phyloP scores from a whole-genome alignment of 2,113 vertebrate genomes.

The Dasyornis broadbenti region DNA sequence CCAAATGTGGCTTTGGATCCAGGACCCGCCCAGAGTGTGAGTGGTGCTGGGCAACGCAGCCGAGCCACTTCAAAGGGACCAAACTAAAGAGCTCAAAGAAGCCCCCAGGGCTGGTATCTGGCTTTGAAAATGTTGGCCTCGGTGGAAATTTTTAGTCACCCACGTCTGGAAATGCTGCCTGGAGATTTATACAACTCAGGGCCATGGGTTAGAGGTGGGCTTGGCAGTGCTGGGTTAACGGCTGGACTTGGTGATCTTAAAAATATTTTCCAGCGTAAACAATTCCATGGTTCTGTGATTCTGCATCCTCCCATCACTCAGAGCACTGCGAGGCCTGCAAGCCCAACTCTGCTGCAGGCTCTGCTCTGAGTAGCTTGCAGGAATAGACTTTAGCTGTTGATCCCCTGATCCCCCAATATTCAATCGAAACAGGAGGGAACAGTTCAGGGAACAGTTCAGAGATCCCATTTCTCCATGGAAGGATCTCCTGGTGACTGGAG shows the following conservation, averaged over 20 bases:
- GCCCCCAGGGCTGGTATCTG: too few species aligned
- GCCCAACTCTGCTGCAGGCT: not conserved
- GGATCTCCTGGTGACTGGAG: not conserved
- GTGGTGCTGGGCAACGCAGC: not conserved
- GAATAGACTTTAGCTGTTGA: fast-evolving
- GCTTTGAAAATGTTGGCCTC: not conserved
- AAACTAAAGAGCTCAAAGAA: not conserved
- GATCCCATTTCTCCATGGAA: not conserved
- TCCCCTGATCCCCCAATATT: fast-evolving
- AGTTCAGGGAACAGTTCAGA: not conserved
- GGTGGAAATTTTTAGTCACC: not conserved
- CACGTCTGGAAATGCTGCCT: not conserved
- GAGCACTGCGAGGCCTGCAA: not conserved
- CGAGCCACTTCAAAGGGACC: not conserved
- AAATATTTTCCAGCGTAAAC: not conserved
- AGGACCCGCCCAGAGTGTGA: not conserved
- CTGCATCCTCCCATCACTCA: not conserved
- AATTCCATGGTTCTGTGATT: not conserved
- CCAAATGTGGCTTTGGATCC: not conserved
- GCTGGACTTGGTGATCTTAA: not conserved
- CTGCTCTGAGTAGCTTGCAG: not conserved
- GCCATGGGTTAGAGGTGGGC: fast-evolving
- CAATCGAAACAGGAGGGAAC: not conserved
- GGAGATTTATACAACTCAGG: not conserved
- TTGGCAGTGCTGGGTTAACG: not conserved